Evolutionary conservation across 2,888 invertebrate genomes (phyloP).

Genomic region (Machimus atricapillus): DNA sequence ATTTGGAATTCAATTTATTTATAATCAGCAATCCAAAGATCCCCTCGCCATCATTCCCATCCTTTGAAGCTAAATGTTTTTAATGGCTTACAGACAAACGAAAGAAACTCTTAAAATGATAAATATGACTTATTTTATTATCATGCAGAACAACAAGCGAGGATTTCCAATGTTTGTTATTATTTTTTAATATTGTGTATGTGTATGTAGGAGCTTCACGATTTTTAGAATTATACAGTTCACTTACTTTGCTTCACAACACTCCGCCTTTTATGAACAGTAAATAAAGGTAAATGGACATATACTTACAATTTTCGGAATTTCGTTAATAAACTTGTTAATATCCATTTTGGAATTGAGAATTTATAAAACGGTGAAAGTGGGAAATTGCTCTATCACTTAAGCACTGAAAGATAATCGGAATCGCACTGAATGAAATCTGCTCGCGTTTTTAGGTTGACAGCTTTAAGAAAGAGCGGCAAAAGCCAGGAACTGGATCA

Average conservation of each 20-base stretch:
- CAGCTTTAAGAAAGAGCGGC: neutral
- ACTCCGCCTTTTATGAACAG: neutral
- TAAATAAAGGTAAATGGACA: neutral
- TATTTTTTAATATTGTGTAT: too few species aligned
- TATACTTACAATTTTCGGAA: constrained; percentile 34
- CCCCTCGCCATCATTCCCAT: too few species aligned
- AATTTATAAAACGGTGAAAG: neutral
- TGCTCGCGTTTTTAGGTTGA: neutral
- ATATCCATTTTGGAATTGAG: neutral
- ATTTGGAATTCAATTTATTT: too few species aligned
- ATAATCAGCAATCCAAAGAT: too few species aligned
- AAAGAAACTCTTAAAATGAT: too few species aligned
- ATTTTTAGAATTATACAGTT: too few species aligned
- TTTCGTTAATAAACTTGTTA: neutral
- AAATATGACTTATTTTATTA: too few species aligned
- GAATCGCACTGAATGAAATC: neutral
- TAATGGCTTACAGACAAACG: too few species aligned
- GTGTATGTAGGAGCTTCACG: too few species aligned
- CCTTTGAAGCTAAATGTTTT: too few species aligned
- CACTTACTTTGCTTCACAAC: neutral
- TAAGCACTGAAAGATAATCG: neutral
- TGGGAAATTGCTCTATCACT: neutral
- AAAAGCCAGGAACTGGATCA: neutral
- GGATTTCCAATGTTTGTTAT: too few species aligned
- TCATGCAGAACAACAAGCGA: too few species aligned